Base-by-base conservation (phyloP, 1,140 invertebrate species). In the Caenorhabditis briggsae region DNA sequence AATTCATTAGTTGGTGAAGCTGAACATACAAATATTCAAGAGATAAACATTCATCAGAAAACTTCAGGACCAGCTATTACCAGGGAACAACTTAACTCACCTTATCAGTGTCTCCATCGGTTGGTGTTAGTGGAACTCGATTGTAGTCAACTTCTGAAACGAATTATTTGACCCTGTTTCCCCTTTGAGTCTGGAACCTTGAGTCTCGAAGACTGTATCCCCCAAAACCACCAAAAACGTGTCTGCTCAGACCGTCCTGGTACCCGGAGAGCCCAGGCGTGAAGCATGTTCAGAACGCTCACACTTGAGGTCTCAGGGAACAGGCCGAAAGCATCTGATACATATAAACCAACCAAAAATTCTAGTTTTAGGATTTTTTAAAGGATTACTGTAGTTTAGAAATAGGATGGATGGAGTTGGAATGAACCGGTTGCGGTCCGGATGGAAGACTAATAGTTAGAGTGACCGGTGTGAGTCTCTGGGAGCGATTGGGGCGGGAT, bases 261-360 rank as follows among this genome's bases (percentile, higher is more conserved):
- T 78, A 78, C 70, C 70, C 70, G n/a, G 70, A 78, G 70, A 78
- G 70, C 70, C 46, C 70, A 78, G 70, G 70, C 41, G 70, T 78
- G 70, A 78, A 78, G 46, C 70, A 78, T 78, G 20, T 20, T 50
- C 16, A 78, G 46, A 23, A 8, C 43, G 46, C 70, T 78, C 70
- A 78, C 70, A 78, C 70, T 78, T 78, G 70, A 78, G 70, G 70
- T 78, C 70, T 78, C 70, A 78, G 70, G 70, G 70, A 78, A 14
- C 70, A 78, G 70, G 70, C 46, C 70, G 70, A 8, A 43, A 78
- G 70, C 70, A 50, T 23, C n/a, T 8, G 50, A 50, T 25, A 23
- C n/a, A 12, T 6, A 50, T 53, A 78, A 78, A 78, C 70, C 70
- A 78, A 78, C 70, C 70, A 78, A 78, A 78, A 50, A 46, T 23